phyloP scores from a whole-genome alignment of 2,888 invertebrate species.

The Dysmachus trigonus region DNA sequence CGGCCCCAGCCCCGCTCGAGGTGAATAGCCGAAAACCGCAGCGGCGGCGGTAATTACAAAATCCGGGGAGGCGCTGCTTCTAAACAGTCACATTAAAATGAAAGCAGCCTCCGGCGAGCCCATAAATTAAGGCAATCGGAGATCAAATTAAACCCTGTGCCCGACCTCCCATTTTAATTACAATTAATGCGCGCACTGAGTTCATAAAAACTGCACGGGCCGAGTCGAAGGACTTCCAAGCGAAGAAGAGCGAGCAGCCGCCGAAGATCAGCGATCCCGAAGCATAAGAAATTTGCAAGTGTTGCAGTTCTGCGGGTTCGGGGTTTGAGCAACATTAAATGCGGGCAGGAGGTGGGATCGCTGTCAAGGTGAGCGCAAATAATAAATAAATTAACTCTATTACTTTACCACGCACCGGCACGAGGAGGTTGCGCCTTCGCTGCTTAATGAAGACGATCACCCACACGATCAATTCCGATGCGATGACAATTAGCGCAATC shows the following conservation, averaged over 20 bases:
- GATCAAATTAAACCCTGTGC: constrained; percentile 25
- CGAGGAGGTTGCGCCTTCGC: not conserved
- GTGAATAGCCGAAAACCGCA: not conserved
- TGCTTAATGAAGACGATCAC: constrained; percentile 29
- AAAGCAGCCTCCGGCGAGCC: not conserved
- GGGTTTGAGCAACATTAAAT: too few relatives aligned
- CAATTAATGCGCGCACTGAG: constrained; percentile 33
- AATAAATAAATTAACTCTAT: constrained; percentile 24
- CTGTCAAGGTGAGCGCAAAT: constrained; percentile 34
- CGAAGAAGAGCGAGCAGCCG: constrained; percentile 14
- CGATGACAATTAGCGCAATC: not conserved
- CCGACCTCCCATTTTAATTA: constrained; percentile 35
- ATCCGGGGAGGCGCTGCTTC: not conserved
- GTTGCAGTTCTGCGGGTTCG: not conserved
- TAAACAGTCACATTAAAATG: constrained; percentile 22
- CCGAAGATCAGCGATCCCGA: not conserved
- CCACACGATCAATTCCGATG: not conserved
- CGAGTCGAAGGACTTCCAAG: not conserved
- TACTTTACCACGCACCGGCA: not conserved
- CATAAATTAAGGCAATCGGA: constrained; percentile 37
- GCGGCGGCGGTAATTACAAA: not conserved
- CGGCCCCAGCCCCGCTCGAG: not conserved
- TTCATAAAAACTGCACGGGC: constrained; percentile 28
- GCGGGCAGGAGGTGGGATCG: constrained; percentile 30
- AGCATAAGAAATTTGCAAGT: constrained; percentile 23